Evolutionary conservation across 2,113 vertebrate species (phyloP).

Genomic region (Aphyosemion australe): DNA sequence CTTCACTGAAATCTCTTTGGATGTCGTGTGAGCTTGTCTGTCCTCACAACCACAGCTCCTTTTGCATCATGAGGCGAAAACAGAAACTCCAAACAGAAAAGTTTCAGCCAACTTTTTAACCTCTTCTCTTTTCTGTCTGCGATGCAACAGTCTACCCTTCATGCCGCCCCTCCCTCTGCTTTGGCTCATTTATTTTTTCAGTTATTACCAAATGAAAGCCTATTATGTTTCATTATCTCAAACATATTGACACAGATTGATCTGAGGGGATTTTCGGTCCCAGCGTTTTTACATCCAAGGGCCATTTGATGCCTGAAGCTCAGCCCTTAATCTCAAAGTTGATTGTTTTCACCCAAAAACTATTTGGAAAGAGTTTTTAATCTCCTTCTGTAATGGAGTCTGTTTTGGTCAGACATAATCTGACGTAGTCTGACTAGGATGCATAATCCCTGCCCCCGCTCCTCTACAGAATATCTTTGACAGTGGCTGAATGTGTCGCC

Average conservation of each 20-base stretch:
- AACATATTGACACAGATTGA: constrained; percentile 57
- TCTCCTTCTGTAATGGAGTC: constrained; percentile 58
- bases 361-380: constrained; percentile 68
- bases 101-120: too few species aligned
- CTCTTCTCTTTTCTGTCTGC: too few species aligned
- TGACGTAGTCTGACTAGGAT: constrained; percentile 74
- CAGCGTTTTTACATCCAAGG: constrained; percentile 60
- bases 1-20: too few species aligned
- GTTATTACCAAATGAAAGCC: constrained; percentile 61
- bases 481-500: constrained; percentile 29
- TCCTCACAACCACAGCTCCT: too few species aligned
- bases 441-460: constrained; percentile 69
- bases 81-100: too few species aligned
- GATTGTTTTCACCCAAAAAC: constrained; percentile 70
- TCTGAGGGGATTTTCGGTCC: constrained; percentile 52
- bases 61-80: too few species aligned
- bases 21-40: too few species aligned
- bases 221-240: constrained; percentile 55
- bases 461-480: constrained; percentile 26
- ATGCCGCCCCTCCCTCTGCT: too few species aligned
- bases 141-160: too few species aligned
- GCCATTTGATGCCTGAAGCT: constrained; percentile 59
- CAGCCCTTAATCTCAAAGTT: constrained; percentile 56
- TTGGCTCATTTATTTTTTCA: too few species aligned
- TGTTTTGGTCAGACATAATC: constrained; percentile 77